Conservation (phyloP, 1,140 invertebrate genomes). For the Zophobas atratus region DNA sequence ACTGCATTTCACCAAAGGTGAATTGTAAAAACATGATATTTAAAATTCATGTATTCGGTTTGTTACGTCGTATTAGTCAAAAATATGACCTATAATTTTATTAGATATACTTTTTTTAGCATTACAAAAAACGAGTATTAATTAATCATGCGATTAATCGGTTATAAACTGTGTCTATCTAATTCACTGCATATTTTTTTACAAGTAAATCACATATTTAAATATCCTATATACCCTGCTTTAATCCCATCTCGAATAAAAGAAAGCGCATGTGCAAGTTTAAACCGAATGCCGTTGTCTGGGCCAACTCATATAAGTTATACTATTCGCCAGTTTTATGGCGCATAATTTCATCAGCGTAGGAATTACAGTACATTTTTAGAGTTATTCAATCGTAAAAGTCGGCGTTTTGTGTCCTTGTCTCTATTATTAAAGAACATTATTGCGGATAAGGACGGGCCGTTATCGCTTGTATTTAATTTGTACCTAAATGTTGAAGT, state of each 20-base stretch:
- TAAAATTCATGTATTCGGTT: no score
- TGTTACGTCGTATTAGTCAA: no score
- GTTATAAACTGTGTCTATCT: no score
- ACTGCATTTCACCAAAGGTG: neutral
- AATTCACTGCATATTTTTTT: no score
- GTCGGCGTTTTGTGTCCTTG: conserved; percentile 53
- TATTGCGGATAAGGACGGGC: conserved; percentile 52
- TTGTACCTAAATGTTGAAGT: conserved; percentile 58
- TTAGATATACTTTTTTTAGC: no score
- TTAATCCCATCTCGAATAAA: neutral
- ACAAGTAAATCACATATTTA: no score
- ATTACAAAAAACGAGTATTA: no score
- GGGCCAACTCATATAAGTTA: conserved; percentile 53
- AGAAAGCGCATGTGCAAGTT: neutral
- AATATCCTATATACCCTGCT: no score
- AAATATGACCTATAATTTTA: no score
- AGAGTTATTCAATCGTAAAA: conserved; percentile 56
- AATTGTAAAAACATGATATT: neutral
- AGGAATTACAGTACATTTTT: conserved; percentile 57
- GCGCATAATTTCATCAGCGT: conserved; percentile 60
- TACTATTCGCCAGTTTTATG: conserved; percentile 58
- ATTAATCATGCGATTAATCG: no score
- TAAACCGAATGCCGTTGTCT: conserved; percentile 20
- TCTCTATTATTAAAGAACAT: conserved; percentile 56
- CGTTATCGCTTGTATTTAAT: conserved; percentile 53